phyloP scores from a whole-genome alignment of 2,113 vertebrate genomes.

The Tretioscincus oriximinensis region DNA sequence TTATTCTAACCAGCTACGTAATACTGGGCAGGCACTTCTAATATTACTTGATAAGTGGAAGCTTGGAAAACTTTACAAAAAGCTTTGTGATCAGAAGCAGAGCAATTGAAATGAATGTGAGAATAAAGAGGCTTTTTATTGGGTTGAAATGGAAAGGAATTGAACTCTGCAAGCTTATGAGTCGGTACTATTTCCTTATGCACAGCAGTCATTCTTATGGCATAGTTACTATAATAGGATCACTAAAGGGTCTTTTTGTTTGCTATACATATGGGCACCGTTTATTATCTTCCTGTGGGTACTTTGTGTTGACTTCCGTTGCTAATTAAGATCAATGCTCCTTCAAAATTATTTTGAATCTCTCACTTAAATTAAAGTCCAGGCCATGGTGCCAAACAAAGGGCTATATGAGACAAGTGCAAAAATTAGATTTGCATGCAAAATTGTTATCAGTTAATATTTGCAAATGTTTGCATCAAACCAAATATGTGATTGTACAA shows the following conservation, averaged over 20 bases:
- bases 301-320: background rate
- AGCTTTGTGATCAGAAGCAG: background rate
- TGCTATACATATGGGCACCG: no score
- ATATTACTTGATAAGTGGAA: slow-evolving; percentile 9
- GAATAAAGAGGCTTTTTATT: background rate
- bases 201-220: background rate
- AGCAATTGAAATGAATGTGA: background rate
- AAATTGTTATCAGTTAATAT: no score
- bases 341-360: background rate
- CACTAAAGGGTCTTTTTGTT: background rate
- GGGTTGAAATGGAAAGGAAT: slow-evolving; percentile 1
- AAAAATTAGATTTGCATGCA: no score
- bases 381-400: background rate
- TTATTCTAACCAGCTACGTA: background rate
- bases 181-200: background rate
- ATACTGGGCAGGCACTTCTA: background rate
- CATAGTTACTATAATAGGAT: no score
- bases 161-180: background rate
- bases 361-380: no score
- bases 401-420: no score
- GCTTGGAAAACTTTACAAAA: background rate
- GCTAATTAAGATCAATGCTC: background rate
- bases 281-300: background rate
- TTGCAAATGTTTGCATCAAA: no score
- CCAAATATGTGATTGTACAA: no score